These are phyloP conservation scores for Phaenicophaeus curvirostris DNA, from an alignment of 2,797 vertebrate species.

Conservation along the genomic window DNA sequence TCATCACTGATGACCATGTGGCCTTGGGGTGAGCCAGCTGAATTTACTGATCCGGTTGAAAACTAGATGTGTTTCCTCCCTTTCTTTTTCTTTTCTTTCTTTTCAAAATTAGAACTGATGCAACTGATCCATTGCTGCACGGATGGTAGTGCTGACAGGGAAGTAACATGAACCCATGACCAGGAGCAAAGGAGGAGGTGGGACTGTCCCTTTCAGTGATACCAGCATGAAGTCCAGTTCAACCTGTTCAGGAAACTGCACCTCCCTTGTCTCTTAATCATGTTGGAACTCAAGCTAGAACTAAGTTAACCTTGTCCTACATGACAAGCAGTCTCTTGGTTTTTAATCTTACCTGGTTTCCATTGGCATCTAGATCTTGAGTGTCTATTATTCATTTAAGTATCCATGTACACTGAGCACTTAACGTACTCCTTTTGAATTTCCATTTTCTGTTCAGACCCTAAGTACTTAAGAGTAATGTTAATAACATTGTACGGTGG, in stretches of 20 bases:
- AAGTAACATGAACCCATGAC: not conserved
- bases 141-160: not conserved
- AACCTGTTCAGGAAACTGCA: not conserved
- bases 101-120: not conserved
- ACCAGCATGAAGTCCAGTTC: not conserved
- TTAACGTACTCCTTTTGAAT: not conserved
- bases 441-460: not conserved
- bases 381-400: not conserved
- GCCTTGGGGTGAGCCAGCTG: not conserved
- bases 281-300: not conserved
- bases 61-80: not conserved
- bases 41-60: not conserved
- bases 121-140: rapidly evolving
- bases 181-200: not conserved
- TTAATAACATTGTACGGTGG: not conserved
- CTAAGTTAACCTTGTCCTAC: not conserved
- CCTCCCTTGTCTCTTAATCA: not conserved
- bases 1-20: rapidly evolving
- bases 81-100: rapidly evolving
- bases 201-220: not conserved
- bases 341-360: not conserved
- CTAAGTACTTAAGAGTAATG: no score
- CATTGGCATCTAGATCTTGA: not conserved
- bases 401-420: rapidly evolving
- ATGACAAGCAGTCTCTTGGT: not conserved